Percentiles rank a stretch among this genome's conserved stretches.
Evolutionary conservation across 2,113 vertebrate species (phyloP).

Genomic region (Bothrops jararaca): DNA sequence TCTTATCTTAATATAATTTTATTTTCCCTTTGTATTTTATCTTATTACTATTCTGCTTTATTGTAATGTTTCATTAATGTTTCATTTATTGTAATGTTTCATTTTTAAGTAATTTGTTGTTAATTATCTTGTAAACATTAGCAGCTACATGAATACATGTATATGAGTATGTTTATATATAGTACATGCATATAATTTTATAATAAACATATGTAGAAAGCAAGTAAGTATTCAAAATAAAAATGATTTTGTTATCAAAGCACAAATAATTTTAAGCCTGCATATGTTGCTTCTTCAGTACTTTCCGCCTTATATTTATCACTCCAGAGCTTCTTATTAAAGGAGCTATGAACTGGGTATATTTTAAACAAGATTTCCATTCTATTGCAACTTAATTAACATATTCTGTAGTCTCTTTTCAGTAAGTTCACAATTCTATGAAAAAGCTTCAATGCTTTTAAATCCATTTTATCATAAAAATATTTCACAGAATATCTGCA

Average conservation of each 20-base stretch:
- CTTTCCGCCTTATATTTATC: not conserved
- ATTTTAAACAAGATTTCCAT: not conserved
- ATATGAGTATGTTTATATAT: too few species aligned
- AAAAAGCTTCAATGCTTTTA: not conserved
- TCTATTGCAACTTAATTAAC: not conserved
- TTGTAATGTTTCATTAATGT: not conserved
- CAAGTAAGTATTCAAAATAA: not conserved
- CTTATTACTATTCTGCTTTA: not conserved
- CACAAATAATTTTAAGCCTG: not conserved
- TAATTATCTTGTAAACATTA: not conserved
- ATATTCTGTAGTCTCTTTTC: not conserved
- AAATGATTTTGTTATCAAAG: not conserved
- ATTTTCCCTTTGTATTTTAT: not conserved
- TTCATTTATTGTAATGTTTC: not conserved
- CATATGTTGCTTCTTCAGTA: not conserved
- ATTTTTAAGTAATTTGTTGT: not conserved
- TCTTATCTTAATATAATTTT: not conserved
- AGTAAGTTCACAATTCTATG: not conserved
- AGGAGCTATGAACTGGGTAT: not conserved
- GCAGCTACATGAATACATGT: not conserved
- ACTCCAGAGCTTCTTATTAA: not conserved
- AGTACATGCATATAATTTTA: not conserved
- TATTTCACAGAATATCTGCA: not conserved
- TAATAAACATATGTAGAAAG: not conserved
- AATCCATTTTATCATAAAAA: not conserved